A percentile compares a stretch with the other conserved stretches of the same genome.
Conservation (phyloP, 2,888 invertebrate genomes). For the Junonia oenone region DNA sequence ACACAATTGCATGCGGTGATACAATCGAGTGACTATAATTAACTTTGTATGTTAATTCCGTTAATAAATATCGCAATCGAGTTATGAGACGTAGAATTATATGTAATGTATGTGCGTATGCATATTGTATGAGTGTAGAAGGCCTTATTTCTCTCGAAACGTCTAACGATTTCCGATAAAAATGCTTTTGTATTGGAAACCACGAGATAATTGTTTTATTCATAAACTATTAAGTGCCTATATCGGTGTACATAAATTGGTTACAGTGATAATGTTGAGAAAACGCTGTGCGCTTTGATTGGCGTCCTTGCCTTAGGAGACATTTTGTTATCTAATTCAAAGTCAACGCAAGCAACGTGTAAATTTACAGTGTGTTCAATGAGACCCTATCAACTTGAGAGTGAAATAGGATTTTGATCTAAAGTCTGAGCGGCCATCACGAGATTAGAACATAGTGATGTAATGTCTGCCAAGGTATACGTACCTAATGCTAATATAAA, state of each 20-base stretch:
- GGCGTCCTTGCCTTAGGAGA: conserved; percentile 24
- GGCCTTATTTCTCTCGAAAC: not conserved
- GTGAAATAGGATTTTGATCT: conserved; percentile 30
- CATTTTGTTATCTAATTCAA: conserved; percentile 27
- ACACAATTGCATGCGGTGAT: conserved; percentile 31
- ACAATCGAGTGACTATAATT: conserved; percentile 69
- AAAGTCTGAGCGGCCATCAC: conserved; percentile 11
- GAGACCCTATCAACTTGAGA: conserved; percentile 25
- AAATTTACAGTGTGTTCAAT: conserved; percentile 28
- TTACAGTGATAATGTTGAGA: conserved; percentile 7
- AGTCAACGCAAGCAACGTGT: conserved; percentile 24
- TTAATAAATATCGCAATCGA: conserved; percentile 48
- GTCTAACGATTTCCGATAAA: not conserved
- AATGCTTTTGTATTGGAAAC: not conserved
- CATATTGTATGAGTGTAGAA: not conserved
- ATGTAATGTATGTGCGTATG: not conserved
- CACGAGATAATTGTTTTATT: not conserved
- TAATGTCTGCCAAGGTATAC: not conserved
- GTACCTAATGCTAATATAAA: not conserved
- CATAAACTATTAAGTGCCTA: conserved; percentile 1
- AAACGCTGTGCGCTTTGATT: conserved; percentile 22
- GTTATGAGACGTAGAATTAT: conserved; percentile 35
- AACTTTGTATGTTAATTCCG: conserved; percentile 64
- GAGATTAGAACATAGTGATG: conserved; percentile 14
- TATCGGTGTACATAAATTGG: conserved; percentile 7